Percentiles rank a stretch among this genome's conserved stretches.
These are phyloP conservation scores for Serranus cabrilla DNA, from an alignment of 2,797 vertebrate genomes.

Conservation along the genomic window DNA sequence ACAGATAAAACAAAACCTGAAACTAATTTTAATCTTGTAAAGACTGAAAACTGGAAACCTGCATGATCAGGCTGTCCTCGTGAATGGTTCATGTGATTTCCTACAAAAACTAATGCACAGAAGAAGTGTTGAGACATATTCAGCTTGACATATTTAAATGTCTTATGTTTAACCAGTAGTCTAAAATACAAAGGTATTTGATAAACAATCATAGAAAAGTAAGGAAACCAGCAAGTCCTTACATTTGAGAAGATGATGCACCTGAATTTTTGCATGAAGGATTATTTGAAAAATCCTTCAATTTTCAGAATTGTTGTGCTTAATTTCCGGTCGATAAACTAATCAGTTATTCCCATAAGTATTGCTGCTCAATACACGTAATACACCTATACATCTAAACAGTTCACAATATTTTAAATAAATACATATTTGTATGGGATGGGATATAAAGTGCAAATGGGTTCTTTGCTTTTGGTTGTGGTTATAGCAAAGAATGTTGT, in stretches of 20 bases:
- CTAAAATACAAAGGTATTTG: not conserved
- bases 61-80: too few species aligned
- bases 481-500: constrained; percentile 2
- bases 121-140: too few species aligned
- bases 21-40: constrained; percentile 32
- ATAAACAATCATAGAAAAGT: not conserved
- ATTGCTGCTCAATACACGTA: not conserved
- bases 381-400: not conserved
- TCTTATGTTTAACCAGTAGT: not conserved
- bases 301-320: not conserved
- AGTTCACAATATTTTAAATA: not conserved
- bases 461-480: not conserved
- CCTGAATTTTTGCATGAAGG: not conserved
- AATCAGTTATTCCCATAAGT: not conserved
- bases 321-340: not conserved
- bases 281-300: not conserved
- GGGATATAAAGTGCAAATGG: constrained; percentile 4
- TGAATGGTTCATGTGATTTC: too few species aligned
- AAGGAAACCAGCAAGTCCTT: not conserved
- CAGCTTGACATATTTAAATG: not conserved
- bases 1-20: constrained; percentile 25
- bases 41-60: not conserved
- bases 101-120: too few species aligned
- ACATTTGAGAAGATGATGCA: not conserved
- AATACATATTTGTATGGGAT: not conserved